Evolutionary conservation across 2,888 invertebrate genomes (phyloP), one percentile per base, ranked within the genome.

Genomic region (Melipona bicolor): DNA sequence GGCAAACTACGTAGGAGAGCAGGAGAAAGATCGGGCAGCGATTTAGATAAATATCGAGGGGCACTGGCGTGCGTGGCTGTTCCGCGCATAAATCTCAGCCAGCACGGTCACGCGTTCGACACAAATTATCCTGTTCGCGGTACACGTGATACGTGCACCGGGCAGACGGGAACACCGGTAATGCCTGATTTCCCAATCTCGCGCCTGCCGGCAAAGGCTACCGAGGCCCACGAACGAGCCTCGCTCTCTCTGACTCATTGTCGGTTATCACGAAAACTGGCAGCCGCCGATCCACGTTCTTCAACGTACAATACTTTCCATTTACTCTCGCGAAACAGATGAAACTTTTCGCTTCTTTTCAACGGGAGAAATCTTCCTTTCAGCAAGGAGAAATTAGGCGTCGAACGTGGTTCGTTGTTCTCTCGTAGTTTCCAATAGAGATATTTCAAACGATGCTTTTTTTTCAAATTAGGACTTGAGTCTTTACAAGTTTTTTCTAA

Each of bases 31-130:
- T 86, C 82, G 86, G 69, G 36, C 70, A 67, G 59, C 87, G 83
- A 80, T 87, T 85, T 85, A 89, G 89, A 88, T 89, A 89, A 85
- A 84, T 74, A 87, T 85, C 87, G 79, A 75, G 77, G 76, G 19
- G 21, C 21, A 32, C 21, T 21, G 13, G 21, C 32, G 67, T 21
- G 69, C 65, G 81, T 77, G 79, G 69, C 88, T 87, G 77, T 80
- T 70, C 84, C 81, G 81, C 17, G 79, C 75, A 88, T 89, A 89
- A 87, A 89, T 87, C 83, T 85, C 86, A 79, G 85, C 83, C 81
- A 81, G 81, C 80, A 83, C 77, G 86, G 87, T 90, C 90, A 90
- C 90, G 90, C 89, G 89, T 90, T 83, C 88, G 87, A 88, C 88
- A 90, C 88, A 84, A 90, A 90, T 90, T 89, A 88, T 88, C 86